These are phyloP conservation scores for Pammene fasciana DNA, from an alignment of 2,888 invertebrate species.

Conservation along the genomic window DNA sequence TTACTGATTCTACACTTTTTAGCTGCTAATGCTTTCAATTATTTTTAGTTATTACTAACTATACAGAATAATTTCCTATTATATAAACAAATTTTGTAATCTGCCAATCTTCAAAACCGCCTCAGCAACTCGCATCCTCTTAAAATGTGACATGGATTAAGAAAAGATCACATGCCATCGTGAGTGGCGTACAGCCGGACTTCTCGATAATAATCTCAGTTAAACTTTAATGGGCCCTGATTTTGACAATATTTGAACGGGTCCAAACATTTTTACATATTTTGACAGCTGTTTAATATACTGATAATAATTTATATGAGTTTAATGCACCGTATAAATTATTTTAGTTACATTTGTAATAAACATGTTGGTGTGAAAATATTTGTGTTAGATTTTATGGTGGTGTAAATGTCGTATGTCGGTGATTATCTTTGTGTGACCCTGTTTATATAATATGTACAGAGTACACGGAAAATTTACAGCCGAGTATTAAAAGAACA, in stretches of 20 bases:
- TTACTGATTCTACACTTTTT: no score
- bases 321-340: conserved; percentile 31
- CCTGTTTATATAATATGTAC: conserved; percentile 10
- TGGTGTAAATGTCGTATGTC: conserved; percentile 25
- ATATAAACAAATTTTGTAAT: neutral
- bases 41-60: no score
- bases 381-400: conserved; percentile 32
- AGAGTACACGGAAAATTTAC: conserved; percentile 4
- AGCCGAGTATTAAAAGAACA: neutral
- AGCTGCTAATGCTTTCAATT: no score
- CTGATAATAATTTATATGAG: conserved; percentile 29
- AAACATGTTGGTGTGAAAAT: conserved; percentile 40
- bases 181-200: conserved; percentile 34
- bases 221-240: conserved; percentile 30
- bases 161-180: conserved; percentile 25
- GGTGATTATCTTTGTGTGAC: conserved; percentile 28
- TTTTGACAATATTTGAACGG: conserved; percentile 31
- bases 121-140: neutral
- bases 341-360: conserved; percentile 31
- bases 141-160: conserved; percentile 26
- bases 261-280: conserved; percentile 41
- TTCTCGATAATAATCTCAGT: conserved; percentile 40
- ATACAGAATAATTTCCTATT: no score
- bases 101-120: conserved; percentile 1
- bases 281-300: conserved; percentile 39